phyloP scores from a whole-genome alignment of 2,888 invertebrate genomes.

The Tetheella fluctuosa region DNA sequence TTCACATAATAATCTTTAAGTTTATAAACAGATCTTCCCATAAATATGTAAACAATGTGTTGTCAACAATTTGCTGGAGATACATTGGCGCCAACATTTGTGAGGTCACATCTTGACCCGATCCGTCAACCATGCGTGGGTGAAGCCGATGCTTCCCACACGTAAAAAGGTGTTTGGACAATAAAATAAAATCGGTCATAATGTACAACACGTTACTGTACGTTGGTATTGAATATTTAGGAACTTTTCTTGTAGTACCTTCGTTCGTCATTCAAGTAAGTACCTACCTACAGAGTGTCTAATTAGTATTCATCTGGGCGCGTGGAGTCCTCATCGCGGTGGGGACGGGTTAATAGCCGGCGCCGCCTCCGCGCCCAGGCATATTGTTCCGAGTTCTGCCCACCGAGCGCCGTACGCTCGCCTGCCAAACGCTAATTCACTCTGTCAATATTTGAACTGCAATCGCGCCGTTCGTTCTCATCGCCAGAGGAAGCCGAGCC shows the following conservation, averaged over 20 bases:
- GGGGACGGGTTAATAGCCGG: slow-evolving; percentile 84
- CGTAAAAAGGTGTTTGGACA: slow-evolving; percentile 5
- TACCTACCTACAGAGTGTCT: slow-evolving; percentile 74
- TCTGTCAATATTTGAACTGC: slow-evolving; percentile 76
- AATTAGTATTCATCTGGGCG: slow-evolving; percentile 84
- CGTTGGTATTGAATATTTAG: slow-evolving; percentile 14
- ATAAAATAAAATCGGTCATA: slow-evolving; percentile 5
- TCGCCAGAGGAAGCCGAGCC: slow-evolving; percentile 62
- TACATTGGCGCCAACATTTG: not conserved
- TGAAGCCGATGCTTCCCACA: slow-evolving; percentile 9
- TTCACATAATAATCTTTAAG: not conserved
- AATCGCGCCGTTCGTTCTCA: slow-evolving; percentile 55
- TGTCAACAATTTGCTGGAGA: not conserved
- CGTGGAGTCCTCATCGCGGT: slow-evolving; percentile 81
- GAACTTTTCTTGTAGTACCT: slow-evolving; percentile 38
- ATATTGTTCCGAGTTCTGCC: slow-evolving; percentile 81
- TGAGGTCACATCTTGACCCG: slow-evolving; percentile 9
- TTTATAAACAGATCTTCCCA: slow-evolving; percentile 1
- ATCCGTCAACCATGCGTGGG: slow-evolving; percentile 6
- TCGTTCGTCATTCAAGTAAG: slow-evolving; percentile 49
- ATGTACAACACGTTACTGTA: not conserved
- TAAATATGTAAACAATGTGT: not conserved
- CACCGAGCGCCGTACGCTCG: slow-evolving; percentile 77
- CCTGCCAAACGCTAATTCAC: slow-evolving; percentile 66
- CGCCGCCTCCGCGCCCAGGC: slow-evolving; percentile 82